Base-by-base conservation (phyloP, 2,113 vertebrate genomes). In the Dicerorhinus sumatrensis region DNA sequence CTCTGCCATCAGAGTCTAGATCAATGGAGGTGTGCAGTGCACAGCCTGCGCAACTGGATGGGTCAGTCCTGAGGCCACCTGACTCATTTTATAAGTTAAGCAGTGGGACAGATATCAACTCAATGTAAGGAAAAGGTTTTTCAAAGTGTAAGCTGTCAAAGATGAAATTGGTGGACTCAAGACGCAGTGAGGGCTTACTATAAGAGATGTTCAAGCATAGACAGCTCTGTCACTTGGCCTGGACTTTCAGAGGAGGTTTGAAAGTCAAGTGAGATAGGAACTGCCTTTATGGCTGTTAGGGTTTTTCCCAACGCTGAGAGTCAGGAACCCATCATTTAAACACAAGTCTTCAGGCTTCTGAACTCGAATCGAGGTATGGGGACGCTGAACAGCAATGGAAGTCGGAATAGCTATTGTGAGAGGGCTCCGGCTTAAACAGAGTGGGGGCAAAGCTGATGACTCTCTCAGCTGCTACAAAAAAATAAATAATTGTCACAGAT, bases 311-410 rank as follows among this genome's bases (percentile, higher is more conserved):
- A 27, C 4, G 4, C 13, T 0, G 0, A 27, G 14, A 39, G 12
- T 73, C 25, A 54, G 42, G 29, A 88, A 58, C 1, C 27, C 42
- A 46, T 33, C 2, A 0, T 42, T 76, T n/a, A 36, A 77, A 39
- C 27, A 5, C 67, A 48, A 88, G 25, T 65, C 81, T 80, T 65
- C 23, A 6, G 33, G 46, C 42, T 85, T 42, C 36, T 7, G 39
- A 70, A 39, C 2, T 33, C 10, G 18, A 36, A 11, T 5, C 0
- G 0, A n/a, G 17, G 6, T 36, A 51, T 6, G 29, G 6, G 25
- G 11, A 56, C 14, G 60, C 8, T 18, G 67, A 39, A 16, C 9
- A 5, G 29, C 20, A 13, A 60, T 0, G 13, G 31, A 81, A 23
- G 39, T 75, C 39, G 13, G 23, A 76, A 56, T 9, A 48, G 39